Percentiles rank a stretch among this genome's conserved stretches.
These are phyloP conservation scores for Motacilla tschutschensis DNA, from an alignment of 2,113 vertebrate species.

Conservation along the genomic window DNA sequence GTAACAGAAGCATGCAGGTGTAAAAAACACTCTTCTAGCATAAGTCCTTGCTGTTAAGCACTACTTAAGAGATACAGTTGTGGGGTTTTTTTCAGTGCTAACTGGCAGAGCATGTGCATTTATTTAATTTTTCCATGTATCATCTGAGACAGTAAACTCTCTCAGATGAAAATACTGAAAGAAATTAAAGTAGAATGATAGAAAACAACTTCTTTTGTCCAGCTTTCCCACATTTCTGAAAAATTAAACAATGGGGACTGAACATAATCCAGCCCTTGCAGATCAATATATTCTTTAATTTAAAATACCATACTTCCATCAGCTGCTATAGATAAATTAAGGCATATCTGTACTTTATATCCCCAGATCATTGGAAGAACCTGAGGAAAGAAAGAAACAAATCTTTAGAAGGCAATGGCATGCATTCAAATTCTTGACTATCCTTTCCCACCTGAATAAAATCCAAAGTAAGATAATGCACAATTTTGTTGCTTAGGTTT, in stretches of 20 bases:
- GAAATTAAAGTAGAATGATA: not conserved
- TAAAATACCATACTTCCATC: not conserved
- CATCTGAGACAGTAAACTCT: not conserved
- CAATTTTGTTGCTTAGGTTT: not conserved
- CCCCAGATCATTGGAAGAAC: not conserved
- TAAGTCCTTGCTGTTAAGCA: not conserved
- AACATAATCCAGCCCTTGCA: not conserved
- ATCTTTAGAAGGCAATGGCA: not conserved
- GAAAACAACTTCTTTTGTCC: not conserved
- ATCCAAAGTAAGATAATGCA: not conserved
- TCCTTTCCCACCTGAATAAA: not conserved
- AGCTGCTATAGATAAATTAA: not conserved
- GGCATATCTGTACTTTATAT: not conserved
- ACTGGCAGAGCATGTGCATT: not conserved
- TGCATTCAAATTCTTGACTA: not conserved
- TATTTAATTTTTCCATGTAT: not conserved
- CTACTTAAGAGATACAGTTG: not conserved
- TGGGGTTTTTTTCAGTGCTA: fast-evolving
- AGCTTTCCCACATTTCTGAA: not conserved
- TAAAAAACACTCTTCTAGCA: not conserved
- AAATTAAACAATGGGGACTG: not conserved
- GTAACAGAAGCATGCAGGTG: not conserved
- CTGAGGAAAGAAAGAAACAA: not conserved
- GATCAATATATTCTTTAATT: not conserved
- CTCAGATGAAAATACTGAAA: not conserved